Evolutionary conservation across 2,797 vertebrate species (phyloP).

Genomic region (Graptemys geographica): DNA sequence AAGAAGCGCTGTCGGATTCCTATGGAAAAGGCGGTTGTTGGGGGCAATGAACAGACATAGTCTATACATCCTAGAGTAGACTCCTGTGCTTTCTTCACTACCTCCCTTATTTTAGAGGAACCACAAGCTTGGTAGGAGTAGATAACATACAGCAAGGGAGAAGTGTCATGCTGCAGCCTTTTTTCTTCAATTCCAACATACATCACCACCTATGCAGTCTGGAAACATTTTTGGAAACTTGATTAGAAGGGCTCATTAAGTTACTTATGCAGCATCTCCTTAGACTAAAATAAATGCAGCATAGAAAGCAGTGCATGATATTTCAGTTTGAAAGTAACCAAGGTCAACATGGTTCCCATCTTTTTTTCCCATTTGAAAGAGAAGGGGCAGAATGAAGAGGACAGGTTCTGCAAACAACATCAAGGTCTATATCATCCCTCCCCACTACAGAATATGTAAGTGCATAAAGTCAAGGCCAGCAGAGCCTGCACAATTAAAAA

Average conservation of each 20-base stretch:
- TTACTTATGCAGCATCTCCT: not conserved
- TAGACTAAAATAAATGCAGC: not conserved
- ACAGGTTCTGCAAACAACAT: not conserved
- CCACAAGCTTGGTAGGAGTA: not conserved
- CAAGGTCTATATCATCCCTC: not conserved
- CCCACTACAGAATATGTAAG: not conserved
- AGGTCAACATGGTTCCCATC: not conserved
- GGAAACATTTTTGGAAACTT: not conserved
- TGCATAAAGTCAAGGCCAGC: not conserved
- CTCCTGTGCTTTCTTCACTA: not conserved
- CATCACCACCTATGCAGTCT: not conserved
- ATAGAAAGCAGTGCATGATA: not conserved
- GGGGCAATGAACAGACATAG: not conserved
- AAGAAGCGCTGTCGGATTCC: not conserved
- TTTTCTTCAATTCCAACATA: not conserved
- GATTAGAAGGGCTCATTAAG: not conserved
- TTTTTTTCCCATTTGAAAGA: not conserved
- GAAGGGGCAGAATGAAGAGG: not conserved
- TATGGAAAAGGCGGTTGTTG: not conserved
- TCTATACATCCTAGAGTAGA: not conserved
- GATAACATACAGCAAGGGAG: not conserved
- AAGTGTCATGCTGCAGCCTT: not conserved
- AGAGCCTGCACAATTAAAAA: not conserved
- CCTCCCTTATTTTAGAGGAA: not conserved
- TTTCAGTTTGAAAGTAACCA: not conserved